phyloP scores from a whole-genome alignment of 2,888 invertebrate genomes.

The Hemicrepidius hirtus region DNA sequence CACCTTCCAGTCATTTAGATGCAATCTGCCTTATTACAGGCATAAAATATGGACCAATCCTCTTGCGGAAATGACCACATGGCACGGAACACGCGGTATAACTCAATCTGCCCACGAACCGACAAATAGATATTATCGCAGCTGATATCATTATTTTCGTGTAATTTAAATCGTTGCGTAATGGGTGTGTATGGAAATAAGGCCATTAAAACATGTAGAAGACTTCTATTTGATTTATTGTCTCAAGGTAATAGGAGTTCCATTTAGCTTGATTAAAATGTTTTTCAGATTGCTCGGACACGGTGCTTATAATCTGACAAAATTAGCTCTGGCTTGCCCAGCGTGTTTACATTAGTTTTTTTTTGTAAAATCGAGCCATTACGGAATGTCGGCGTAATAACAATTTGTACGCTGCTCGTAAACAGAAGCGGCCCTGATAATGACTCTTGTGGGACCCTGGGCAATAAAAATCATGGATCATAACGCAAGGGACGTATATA shows the following conservation, averaged over 20 bases:
- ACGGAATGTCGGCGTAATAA: slow-evolving; percentile 23
- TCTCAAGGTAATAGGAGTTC: slow-evolving; percentile 60
- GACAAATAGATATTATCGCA: slow-evolving; percentile 65
- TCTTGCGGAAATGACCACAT: slow-evolving; percentile 65
- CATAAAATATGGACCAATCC: slow-evolving; percentile 66
- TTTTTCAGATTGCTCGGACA: slow-evolving; percentile 48
- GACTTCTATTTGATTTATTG: slow-evolving; percentile 64
- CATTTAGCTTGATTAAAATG: slow-evolving; percentile 64
- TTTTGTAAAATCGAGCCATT: slow-evolving; percentile 29
- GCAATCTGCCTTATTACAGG: slow-evolving; percentile 66
- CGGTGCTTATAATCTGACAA: slow-evolving; percentile 39
- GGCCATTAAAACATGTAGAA: slow-evolving; percentile 63
- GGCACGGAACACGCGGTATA: slow-evolving; percentile 66
- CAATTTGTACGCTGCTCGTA: slow-evolving; percentile 31
- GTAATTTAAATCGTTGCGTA: slow-evolving; percentile 68
- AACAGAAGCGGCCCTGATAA: slow-evolving; percentile 40
- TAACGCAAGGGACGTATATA: slow-evolving; percentile 26
- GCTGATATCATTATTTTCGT: slow-evolving; percentile 67
- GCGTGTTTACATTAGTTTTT: slow-evolving; percentile 34
- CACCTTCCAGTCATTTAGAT: slow-evolving; percentile 66
- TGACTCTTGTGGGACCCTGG: slow-evolving; percentile 32
- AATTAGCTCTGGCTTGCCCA: slow-evolving; percentile 34
- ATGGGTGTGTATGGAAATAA: slow-evolving; percentile 67
- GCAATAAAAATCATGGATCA: slow-evolving; percentile 37
- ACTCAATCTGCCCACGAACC: slow-evolving; percentile 66